Conservation (phyloP, 1,140 invertebrate genomes). For the Cydia strobilella region DNA sequence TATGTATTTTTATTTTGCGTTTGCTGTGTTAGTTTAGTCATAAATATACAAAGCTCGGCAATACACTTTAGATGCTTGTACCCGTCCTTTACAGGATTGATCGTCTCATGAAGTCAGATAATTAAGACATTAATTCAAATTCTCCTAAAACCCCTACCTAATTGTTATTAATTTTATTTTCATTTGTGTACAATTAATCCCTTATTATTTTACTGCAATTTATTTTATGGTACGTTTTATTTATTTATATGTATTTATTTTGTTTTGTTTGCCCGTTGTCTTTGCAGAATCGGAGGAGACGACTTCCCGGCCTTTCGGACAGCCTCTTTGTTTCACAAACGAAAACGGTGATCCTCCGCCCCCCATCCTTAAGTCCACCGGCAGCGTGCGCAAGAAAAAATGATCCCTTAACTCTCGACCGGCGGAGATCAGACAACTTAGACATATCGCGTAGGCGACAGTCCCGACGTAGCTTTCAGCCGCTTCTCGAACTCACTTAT, state of each 20-base stretch:
- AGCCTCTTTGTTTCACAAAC: conserved; percentile 84
- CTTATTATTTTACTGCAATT: conserved; percentile 53
- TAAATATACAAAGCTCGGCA: conserved; percentile 66
- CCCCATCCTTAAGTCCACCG: conserved; percentile 76
- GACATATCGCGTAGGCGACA: conserved; percentile 50
- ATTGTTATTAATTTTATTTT: conserved; percentile 52
- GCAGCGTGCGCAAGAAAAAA: conserved; percentile 79
- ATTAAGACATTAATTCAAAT: conserved; percentile 37
- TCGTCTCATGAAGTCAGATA: conserved; percentile 47
- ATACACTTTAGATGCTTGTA: conserved; percentile 69
- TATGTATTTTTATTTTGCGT: conserved; percentile 62
- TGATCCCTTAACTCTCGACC: conserved; percentile 54
- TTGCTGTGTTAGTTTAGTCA: conserved; percentile 69
- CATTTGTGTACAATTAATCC: conserved; percentile 48
- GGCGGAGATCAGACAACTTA: conserved; percentile 50
- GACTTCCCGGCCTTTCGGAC: conserved; percentile 87
- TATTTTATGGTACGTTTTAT: conserved; percentile 54
- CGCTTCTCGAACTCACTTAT: conserved; percentile 52
- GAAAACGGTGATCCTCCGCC: conserved; percentile 81
- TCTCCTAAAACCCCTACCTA: conserved; percentile 42
- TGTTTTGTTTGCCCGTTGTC: conserved; percentile 75
- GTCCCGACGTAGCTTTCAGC: conserved; percentile 57
- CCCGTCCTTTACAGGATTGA: conserved; percentile 58
- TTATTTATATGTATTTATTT: conserved; percentile 70
- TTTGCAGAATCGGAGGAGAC: conserved; percentile 82